Base-by-base conservation (phyloP, 2,797 vertebrate species). In the Hydrophis major region DNA sequence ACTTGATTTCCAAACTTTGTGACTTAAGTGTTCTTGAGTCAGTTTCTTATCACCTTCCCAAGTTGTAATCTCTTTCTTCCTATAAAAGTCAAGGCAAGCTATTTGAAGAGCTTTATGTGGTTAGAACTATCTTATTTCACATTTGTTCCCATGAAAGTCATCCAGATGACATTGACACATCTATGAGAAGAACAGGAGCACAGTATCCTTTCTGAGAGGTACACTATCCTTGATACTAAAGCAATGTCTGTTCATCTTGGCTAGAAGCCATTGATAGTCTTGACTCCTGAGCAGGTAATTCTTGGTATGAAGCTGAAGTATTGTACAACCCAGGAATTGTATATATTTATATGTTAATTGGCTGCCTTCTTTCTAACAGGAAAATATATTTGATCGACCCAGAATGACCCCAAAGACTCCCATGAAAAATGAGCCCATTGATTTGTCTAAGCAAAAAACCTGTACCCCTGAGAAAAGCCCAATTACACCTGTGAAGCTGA, bases 331-430 rank as follows among this genome's bases (percentile, higher is more conserved):
- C 16, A 2, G 4, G 32, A 57, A 47, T 37, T 42, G 6, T n/a
- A 13, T 56, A 86, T 60, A 87, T 94, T 94, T 0, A 0, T 95
- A 92, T 92, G 96, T 94, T 95, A 92, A 89, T 92, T 94, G 69
- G 92, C 93, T 18, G 22, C 90, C 55, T 93, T 27, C 78, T 88
- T 94, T 93, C 37, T 96, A 92, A 93, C 96, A 99, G 99, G 99
- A 99, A 96, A 99, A 99, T 94, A 97, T 99, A 96, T 98, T 97
- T 96, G 99, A 99, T 60, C n/a, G n/a, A n/a, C n/a, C n/a, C n/a
- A n/a, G n/a, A n/a, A n/a, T n/a, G n/a, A n/a, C n/a, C n/a, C n/a
- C 95, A 50, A 98, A 97, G 94, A 98, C 98, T 0, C 98, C 98
- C 0, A 96, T 98, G 94, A 99, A 98, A 96, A 95, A 94, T 0